Evolutionary conservation across 2,797 vertebrate genomes (phyloP).

Genomic region (Emys orbicularis): DNA sequence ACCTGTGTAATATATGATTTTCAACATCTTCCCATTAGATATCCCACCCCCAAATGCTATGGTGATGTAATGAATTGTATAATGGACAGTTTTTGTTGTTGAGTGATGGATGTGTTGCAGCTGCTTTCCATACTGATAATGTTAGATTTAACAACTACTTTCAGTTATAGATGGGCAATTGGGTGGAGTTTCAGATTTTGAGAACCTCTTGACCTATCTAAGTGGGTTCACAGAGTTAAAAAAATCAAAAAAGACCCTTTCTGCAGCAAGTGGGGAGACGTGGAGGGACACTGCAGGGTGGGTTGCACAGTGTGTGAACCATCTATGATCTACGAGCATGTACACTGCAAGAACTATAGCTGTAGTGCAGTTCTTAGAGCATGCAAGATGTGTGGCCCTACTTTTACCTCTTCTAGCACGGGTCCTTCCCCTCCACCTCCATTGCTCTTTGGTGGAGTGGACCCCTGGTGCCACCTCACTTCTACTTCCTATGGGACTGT

Average conservation of each 20-base stretch:
- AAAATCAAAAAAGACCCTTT: neutral
- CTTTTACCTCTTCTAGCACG: neutral
- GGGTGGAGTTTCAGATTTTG: neutral
- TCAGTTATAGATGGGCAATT: neutral
- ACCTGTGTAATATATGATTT: neutral
- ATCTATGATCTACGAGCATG: neutral
- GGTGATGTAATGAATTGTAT: neutral
- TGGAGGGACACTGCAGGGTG: neutral
- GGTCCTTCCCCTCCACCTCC: neutral
- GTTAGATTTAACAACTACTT: neutral
- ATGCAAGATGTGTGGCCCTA: fast-evolving
- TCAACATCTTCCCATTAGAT: neutral
- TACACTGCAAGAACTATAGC: neutral
- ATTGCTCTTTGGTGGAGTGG: neutral
- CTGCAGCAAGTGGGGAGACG: neutral
- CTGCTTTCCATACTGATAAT: neutral
- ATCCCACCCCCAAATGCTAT: neutral
- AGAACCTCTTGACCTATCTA: neutral
- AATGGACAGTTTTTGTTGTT: neutral
- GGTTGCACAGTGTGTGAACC: neutral
- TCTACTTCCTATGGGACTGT: neutral
- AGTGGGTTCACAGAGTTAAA: neutral
- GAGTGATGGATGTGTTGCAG: neutral
- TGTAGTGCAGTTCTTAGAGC: neutral
- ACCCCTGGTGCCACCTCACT: neutral